Base-by-base conservation (phyloP, 64 coral and sea anemone genomes). In the Montipora sp. region DNA sequence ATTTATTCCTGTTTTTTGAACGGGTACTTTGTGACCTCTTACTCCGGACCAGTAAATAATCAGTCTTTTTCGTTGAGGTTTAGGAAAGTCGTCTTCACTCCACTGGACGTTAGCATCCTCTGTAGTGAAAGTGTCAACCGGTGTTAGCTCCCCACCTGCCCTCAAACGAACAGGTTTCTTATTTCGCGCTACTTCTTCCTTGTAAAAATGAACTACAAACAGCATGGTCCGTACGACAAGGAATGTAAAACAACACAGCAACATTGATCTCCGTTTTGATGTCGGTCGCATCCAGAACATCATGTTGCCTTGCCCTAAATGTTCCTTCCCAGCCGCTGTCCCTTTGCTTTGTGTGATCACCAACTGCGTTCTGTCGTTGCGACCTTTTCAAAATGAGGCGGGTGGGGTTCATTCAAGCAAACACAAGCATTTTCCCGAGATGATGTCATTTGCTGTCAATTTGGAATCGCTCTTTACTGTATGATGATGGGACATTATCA, bases 31-130 rank as follows among this genome's bases (percentile, higher is more conserved):
- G 18, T 94, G 91, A 20, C 92, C 91, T 18, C 95, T 77, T 0
- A 92, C 94, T 5, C 94, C 95, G 3, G 94, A 96, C 98, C 98
- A 99, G 43, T 99, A 99, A 55, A 99, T n/a, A 8, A 99, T 96
- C 47, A 99, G 22, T 22, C 91, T 87, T 94, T 89, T 83, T 46
- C 85, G 89, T 50, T 86, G 88, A 46, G 76, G 78, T 43, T 83
- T 79, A 8, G 92, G 84, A 75, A 98, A 98, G 81, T 98, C 92
- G 3, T 89, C 69, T 49, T 83, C 77, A 59, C 80, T 87, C 36
- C 90, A 87, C 60, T 94, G 78, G 19, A 90, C 72, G 21, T 75
- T 77, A 3, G 51, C 57, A 36, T 94, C 77, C 48, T 75, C 83
- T 22, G 57, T n/a, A 4, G 47, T 49, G 0, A 81, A 43, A 14